Conservation (phyloP, 2,888 invertebrate genomes). For the Globia sparganii region DNA sequence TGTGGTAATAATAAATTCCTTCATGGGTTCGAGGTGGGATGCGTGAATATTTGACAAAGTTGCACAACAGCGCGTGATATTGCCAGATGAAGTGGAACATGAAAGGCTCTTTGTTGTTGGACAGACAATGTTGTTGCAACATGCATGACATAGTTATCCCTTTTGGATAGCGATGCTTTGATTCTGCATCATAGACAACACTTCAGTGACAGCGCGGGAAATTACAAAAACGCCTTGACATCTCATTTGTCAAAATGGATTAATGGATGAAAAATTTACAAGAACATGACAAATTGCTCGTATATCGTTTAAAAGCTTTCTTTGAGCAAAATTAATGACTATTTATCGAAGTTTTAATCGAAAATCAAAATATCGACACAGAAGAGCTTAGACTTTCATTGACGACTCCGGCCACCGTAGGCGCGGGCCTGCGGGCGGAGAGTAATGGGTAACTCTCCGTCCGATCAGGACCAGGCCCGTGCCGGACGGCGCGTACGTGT, state of each 20-base stretch:
- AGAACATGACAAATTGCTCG: conserved; percentile 15
- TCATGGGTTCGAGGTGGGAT: no score
- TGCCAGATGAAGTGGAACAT: conserved; percentile 22
- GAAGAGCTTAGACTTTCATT: background rate
- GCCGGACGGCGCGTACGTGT: no score
- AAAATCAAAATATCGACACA: background rate
- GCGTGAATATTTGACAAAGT: conserved; percentile 10
- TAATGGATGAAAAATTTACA: conserved; percentile 12
- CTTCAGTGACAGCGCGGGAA: conserved; percentile 32
- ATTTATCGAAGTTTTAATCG: background rate
- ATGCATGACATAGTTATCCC: background rate
- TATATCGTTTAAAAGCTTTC: background rate
- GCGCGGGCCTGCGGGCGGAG: no score
- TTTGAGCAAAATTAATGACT: background rate
- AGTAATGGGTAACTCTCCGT: no score
- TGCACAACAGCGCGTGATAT: conserved; percentile 9
- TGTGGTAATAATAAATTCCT: no score
- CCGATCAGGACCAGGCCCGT: no score
- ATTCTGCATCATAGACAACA: conserved; percentile 1
- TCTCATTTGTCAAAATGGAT: conserved; percentile 40
- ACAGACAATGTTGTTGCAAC: background rate
- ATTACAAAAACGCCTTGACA: conserved; percentile 46
- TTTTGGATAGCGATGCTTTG: background rate
- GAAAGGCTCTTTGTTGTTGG: conserved; percentile 11
- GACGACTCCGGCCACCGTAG: no score